Evolutionary conservation across 2,113 vertebrate genomes (phyloP).

Genomic region (Nothoprocta perdicaria): DNA sequence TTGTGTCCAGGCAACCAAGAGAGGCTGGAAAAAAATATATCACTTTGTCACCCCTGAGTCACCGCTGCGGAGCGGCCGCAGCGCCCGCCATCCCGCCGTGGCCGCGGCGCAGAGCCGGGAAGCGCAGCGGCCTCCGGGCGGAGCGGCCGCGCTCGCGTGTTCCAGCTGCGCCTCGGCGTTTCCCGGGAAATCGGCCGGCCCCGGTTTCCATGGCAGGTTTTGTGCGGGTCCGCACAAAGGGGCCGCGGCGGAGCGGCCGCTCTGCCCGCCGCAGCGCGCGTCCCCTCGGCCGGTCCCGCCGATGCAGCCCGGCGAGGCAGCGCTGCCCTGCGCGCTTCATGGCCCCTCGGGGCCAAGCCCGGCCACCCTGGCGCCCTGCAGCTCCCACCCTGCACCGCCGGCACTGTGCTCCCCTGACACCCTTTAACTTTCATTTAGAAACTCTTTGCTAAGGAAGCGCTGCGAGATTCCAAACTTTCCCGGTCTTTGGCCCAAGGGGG

Average conservation of each 20-base stretch:
- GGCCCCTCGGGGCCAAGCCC: too few relatives aligned
- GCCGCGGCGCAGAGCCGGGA: not conserved
- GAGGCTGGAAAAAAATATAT: slow-evolving; percentile 54
- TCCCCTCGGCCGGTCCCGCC: too few relatives aligned
- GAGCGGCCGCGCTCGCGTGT: slow-evolving; percentile 29
- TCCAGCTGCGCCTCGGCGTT: slow-evolving; percentile 60
- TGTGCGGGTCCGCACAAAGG: slow-evolving; percentile 55
- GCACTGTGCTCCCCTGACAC: too few relatives aligned
- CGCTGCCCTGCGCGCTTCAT: too few relatives aligned
- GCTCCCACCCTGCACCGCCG: too few relatives aligned
- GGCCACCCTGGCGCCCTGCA: too few relatives aligned
- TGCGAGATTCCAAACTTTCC: not conserved
- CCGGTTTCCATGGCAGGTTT: slow-evolving; percentile 70
- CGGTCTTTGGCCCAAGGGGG: too few relatives aligned
- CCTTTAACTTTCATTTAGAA: not conserved
- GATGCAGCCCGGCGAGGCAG: too few relatives aligned
- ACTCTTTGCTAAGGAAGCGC: not conserved
- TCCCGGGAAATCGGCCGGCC: slow-evolving; percentile 52
- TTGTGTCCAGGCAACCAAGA: slow-evolving; percentile 32
- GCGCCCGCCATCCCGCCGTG: accelerated
- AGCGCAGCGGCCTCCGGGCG: too few relatives aligned
- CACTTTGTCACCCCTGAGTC: slow-evolving; percentile 61
- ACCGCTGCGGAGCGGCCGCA: not conserved
- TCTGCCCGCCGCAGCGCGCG: not conserved
- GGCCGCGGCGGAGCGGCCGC: slow-evolving; percentile 53